These are phyloP conservation scores for Folsomia manolachei DNA, from an alignment of 2,888 invertebrate genomes.

Conservation along the genomic window DNA sequence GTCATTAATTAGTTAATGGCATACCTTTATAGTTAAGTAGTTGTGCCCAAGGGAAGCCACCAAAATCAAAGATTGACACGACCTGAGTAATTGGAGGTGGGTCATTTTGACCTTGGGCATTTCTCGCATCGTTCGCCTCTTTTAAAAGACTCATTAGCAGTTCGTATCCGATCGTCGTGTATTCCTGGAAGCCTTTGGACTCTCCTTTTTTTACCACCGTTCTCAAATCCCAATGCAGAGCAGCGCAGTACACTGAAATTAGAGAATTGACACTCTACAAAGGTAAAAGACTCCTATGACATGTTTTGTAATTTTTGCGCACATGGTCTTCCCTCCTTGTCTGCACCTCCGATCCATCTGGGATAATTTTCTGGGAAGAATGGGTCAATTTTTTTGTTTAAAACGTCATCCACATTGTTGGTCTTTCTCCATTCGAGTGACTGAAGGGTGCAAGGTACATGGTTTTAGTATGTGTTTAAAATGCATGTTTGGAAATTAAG, in stretches of 20 bases:
- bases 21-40: slow-evolving; percentile 29
- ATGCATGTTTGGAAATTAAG: background rate
- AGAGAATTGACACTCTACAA: background rate
- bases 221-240: slow-evolving; percentile 33
- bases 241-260: slow-evolving; percentile 4
- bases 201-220: slow-evolving; percentile 25
- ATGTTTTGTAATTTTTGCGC: too few species aligned
- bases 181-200: slow-evolving; percentile 22
- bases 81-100: slow-evolving; percentile 22
- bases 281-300: too few species aligned
- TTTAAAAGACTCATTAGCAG: background rate
- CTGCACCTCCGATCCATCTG: background rate
- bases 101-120: slow-evolving; percentile 8
- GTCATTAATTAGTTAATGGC: background rate
- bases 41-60: slow-evolving; percentile 30
- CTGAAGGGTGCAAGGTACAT: background rate
- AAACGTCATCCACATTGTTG: background rate
- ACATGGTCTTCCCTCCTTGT: background rate
- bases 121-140: background rate
- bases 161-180: slow-evolving; percentile 17
- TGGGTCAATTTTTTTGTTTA: background rate
- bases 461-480: background rate
- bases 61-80: slow-evolving; percentile 27
- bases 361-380: background rate
- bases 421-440: background rate